Evolutionary conservation across 2,888 invertebrate species (phyloP).

Genomic region (Drosophila gaucha): DNA sequence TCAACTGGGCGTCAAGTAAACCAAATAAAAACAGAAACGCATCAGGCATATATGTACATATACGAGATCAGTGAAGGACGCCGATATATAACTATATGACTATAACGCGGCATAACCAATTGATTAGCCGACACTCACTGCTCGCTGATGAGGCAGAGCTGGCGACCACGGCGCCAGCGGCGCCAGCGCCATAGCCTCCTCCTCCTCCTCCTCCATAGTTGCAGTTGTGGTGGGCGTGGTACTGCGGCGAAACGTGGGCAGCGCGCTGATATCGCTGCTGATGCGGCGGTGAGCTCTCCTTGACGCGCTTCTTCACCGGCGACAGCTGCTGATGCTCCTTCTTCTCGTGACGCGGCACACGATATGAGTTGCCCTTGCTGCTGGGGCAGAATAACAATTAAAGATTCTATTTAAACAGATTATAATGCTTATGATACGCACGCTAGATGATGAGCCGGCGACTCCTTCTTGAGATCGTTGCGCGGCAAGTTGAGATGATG

Average conservation of each 20-base stretch:
- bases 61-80: too few relatives aligned
- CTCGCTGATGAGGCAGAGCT: slow-evolving; percentile 69
- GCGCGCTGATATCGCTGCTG: slow-evolving; percentile 85
- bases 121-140: slow-evolving; percentile 73
- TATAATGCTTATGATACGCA: slow-evolving; percentile 57
- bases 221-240: slow-evolving; percentile 84
- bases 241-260: slow-evolving; percentile 84
- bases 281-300: slow-evolving; percentile 96
- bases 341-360: slow-evolving; percentile 87
- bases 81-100: not conserved
- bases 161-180: slow-evolving; percentile 54
- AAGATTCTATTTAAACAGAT: slow-evolving; percentile 29
- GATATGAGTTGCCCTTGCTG: slow-evolving; percentile 84
- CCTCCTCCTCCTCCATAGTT: slow-evolving; percentile 77
- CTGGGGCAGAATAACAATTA: too few relatives aligned
- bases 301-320: slow-evolving; percentile 98
- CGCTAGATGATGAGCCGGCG: slow-evolving; percentile 86
- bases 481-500: slow-evolving; percentile 87
- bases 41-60: too few relatives aligned
- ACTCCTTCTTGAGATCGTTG: slow-evolving; percentile 87
- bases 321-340: slow-evolving; percentile 95
- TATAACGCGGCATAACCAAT: not conserved
- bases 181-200: slow-evolving; percentile 58
- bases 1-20: too few relatives aligned
- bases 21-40: too few relatives aligned